Percentiles rank a stretch among this genome's conserved stretches.
Evolutionary conservation across 2,113 vertebrate genomes (phyloP).

Genomic region (Rallus limicola): DNA sequence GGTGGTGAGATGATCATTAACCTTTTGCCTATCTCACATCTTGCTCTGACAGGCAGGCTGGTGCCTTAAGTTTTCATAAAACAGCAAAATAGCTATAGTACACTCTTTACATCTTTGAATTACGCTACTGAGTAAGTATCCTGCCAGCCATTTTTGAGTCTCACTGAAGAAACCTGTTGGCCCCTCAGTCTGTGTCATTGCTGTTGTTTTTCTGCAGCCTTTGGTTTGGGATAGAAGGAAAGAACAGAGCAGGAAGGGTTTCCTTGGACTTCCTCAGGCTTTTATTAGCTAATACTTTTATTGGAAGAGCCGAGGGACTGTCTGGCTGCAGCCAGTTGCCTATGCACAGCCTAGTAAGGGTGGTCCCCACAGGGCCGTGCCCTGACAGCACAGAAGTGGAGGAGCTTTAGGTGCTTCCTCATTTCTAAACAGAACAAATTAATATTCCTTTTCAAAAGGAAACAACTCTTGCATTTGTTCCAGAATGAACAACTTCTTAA

Average conservation of each 20-base stretch:
- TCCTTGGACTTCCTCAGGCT: background rate
- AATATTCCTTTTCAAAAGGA: background rate
- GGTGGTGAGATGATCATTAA: accelerated
- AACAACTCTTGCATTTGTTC: background rate
- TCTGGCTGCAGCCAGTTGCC: background rate
- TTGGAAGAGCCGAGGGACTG: background rate
- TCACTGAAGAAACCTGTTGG: background rate
- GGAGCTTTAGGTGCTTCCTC: accelerated
- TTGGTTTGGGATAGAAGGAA: background rate
- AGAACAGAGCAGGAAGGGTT: background rate
- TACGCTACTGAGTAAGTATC: background rate
- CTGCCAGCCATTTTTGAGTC: background rate
- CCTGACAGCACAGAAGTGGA: background rate
- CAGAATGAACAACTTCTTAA: background rate
- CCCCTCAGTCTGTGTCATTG: background rate
- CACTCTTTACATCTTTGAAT: background rate
- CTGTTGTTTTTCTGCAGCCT: background rate
- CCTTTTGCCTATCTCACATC: background rate
- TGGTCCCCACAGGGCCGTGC: background rate
- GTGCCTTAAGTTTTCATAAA: background rate
- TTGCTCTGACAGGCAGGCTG: background rate
- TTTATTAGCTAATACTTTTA: background rate
- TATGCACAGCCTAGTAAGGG: background rate
- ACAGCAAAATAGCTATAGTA: background rate
- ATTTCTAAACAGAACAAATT: background rate